Conservation (phyloP, 1,140 invertebrate genomes). For the Drosophila pruinosa region DNA sequence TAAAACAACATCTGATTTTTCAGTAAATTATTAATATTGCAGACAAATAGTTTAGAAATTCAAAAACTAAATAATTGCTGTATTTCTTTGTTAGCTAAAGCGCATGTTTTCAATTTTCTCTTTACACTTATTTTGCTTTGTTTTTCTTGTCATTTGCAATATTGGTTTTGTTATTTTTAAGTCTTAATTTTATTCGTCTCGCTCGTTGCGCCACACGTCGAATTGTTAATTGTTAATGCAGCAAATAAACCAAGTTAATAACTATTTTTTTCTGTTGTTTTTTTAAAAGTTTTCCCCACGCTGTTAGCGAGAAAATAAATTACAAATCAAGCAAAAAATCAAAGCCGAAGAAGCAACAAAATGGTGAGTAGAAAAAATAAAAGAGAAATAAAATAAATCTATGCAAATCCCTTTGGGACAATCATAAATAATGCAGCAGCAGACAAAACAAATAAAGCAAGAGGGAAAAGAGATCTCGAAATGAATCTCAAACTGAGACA, state of each 20-base stretch:
- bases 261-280: constrained; percentile 4
- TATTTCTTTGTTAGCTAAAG: too few species aligned
- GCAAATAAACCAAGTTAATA: background rate
- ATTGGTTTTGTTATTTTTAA: background rate
- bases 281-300: constrained; percentile 3
- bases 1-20: too few species aligned
- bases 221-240: background rate
- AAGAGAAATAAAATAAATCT: constrained; percentile 8
- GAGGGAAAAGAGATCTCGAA: background rate
- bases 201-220: background rate
- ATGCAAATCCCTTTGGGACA: constrained; percentile 5
- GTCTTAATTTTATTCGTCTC: background rate
- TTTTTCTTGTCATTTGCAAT: background rate
- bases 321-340: background rate
- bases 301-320: constrained; percentile 12
- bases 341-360: constrained; percentile 12
- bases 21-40: too few species aligned
- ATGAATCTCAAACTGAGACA: constrained; percentile 13
- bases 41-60: too few species aligned
- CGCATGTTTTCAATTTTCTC: too few species aligned
- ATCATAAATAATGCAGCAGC: constrained; percentile 22
- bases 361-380: constrained; percentile 52
- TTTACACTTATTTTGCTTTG: background rate
- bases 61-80: too few species aligned
- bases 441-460: constrained; percentile 1